phyloP scores from a whole-genome alignment of 2,888 invertebrate genomes.

The Allacma fusca region DNA sequence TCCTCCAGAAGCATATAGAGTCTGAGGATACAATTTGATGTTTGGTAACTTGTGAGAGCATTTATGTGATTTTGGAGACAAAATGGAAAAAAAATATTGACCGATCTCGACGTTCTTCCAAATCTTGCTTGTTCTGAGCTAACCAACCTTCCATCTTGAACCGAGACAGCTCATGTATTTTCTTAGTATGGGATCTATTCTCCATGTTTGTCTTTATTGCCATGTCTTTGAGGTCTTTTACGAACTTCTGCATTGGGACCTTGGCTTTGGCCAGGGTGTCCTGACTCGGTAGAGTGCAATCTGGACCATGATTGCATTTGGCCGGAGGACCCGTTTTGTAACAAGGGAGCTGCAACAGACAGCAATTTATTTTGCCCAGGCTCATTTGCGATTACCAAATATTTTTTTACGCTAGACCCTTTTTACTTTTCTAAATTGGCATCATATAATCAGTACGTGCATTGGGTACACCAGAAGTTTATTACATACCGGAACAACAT shows the following conservation, averaged over 20 bases:
- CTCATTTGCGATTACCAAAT: too few species aligned
- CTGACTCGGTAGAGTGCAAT: background rate
- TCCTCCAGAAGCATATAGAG: constrained; percentile 54
- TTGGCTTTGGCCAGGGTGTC: background rate
- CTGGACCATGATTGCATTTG: background rate
- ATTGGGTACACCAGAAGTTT: background rate
- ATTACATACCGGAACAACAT: background rate
- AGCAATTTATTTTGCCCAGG: too few species aligned
- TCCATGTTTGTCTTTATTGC: constrained; percentile 45
- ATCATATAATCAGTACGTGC: background rate
- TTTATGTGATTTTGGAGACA: background rate
- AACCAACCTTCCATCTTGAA: constrained; percentile 47
- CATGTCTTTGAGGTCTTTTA: constrained; percentile 49
- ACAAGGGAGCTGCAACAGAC: background rate
- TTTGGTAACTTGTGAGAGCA: background rate
- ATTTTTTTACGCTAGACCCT: too few species aligned
- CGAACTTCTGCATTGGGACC: constrained; percentile 42
- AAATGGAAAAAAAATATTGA: constrained; percentile 11
- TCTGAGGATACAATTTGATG: constrained; percentile 21
- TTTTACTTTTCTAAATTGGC: too few species aligned
- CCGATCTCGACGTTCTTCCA: constrained; percentile 54
- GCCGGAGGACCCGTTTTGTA: background rate
- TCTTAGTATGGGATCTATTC: constrained; percentile 50
- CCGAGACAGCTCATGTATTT: constrained; percentile 48
- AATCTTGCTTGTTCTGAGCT: constrained; percentile 53